A percentile compares a stretch with the other conserved stretches of the same genome.
These are phyloP conservation scores for Poeciliopsis turneri DNA, from an alignment of 2,797 vertebrate genomes.

Conservation along the genomic window DNA sequence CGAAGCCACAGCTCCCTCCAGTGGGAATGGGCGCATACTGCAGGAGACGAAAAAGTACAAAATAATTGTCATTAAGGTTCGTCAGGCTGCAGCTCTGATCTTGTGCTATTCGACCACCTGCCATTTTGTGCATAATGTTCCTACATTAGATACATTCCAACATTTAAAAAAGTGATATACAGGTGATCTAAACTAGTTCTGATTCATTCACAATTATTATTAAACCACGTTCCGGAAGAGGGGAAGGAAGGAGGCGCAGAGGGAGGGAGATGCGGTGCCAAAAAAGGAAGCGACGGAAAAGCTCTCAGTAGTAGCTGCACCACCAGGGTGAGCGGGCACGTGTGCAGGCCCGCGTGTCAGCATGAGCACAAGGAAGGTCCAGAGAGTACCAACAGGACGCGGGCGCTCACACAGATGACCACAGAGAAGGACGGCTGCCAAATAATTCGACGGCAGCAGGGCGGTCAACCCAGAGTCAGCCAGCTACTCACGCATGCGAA, in stretches of 20 bases:
- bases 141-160: not conserved
- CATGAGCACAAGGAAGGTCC: slow-evolving; percentile 41
- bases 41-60: slow-evolving; percentile 41
- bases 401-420: slow-evolving; percentile 63
- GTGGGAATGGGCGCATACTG: slow-evolving; percentile 53
- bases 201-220: slow-evolving; percentile 57
- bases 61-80: not conserved
- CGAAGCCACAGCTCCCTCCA: slow-evolving; percentile 72
- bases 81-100: not conserved
- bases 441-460: slow-evolving; percentile 61
- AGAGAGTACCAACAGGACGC: slow-evolving; percentile 59
- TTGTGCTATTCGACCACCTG: not conserved
- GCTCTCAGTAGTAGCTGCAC: slow-evolving; percentile 55
- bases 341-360: slow-evolving; percentile 17
- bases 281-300: slow-evolving; percentile 57
- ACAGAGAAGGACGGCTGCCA: slow-evolving; percentile 61
- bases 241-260: slow-evolving; percentile 37
- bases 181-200: slow-evolving; percentile 49
- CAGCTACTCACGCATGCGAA: slow-evolving; percentile 26
- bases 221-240: slow-evolving; percentile 42
- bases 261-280: slow-evolving; percentile 47
- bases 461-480: slow-evolving; percentile 54
- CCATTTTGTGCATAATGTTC: not conserved
- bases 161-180: slow-evolving; percentile 5
- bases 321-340: slow-evolving; percentile 19